These are phyloP conservation scores for Ariopsis seemanni DNA, from an alignment of 2,113 vertebrate species.

Conservation along the genomic window DNA sequence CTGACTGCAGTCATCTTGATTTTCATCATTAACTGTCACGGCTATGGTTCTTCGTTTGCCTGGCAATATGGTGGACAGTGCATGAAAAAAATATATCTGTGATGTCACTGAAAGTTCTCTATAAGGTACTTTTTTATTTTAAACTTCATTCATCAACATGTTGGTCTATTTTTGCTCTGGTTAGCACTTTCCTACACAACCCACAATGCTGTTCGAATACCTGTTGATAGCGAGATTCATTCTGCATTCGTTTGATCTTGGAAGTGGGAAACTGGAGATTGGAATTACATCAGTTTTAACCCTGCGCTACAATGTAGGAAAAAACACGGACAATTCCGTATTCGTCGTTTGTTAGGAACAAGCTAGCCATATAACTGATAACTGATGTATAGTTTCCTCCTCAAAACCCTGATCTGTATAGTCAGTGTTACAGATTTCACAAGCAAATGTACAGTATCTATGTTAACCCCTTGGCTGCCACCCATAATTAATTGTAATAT, in stretches of 20 bases:
- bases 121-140: not conserved
- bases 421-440: not conserved
- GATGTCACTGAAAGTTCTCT: too few relatives aligned
- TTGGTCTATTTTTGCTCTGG: not conserved
- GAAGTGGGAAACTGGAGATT: not conserved
- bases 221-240: not conserved
- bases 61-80: too few relatives aligned
- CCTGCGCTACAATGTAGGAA: too few relatives aligned
- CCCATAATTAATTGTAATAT: too few relatives aligned
- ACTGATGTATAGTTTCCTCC: not conserved
- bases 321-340: not conserved
- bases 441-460: not conserved
- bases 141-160: not conserved
- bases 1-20: too few relatives aligned
- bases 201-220: not conserved
- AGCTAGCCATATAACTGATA: not conserved
- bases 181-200: not conserved
- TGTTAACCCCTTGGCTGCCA: not conserved
- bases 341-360: not conserved
- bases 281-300: not conserved
- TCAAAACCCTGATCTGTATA: not conserved
- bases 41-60: too few relatives aligned
- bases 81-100: too few relatives aligned
- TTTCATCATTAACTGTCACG: too few relatives aligned
- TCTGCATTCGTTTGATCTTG: not conserved